Conservation (phyloP, 1,140 invertebrate species). For the Brachionus asplanchnoidis region DNA sequence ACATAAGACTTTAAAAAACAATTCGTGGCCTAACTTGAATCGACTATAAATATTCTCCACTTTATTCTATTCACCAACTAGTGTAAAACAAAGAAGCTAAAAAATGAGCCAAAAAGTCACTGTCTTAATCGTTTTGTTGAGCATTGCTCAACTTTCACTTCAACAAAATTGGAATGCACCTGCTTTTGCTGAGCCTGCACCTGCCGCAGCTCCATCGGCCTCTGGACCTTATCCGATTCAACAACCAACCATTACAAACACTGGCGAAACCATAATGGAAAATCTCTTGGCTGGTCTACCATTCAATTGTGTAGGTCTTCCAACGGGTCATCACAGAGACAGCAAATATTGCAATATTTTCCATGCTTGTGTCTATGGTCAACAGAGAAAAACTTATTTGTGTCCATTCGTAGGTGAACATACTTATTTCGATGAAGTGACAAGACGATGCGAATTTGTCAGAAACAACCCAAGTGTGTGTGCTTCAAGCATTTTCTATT, state of each 20-base stretch:
- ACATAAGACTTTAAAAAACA: neutral
- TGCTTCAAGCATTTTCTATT: neutral
- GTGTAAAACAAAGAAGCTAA: neutral
- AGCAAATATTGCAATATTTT: conserved; percentile 18
- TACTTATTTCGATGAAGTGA: conserved; percentile 39
- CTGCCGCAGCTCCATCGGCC: neutral
- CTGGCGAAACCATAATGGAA: conserved; percentile 15
- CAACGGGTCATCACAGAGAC: conserved; percentile 16
- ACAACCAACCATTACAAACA: conserved; percentile 16
- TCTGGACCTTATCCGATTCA: neutral
- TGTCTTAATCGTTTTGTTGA: neutral
- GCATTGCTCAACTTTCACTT: neutral
- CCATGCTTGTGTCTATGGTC: conserved; percentile 15
- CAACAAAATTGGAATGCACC: conserved; percentile 20
- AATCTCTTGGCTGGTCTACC: conserved; percentile 1
- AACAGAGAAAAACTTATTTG: conserved; percentile 1
- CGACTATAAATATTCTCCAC: neutral
- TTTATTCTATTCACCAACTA: neutral
- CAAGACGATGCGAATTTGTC: neutral
- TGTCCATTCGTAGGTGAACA: conserved; percentile 25
- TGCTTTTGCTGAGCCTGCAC: neutral
- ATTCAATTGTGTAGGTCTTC: conserved; percentile 11
- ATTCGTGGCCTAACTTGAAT: neutral
- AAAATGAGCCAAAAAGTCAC: neutral
- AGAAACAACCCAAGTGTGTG: conserved; percentile 1